Evolutionary conservation across 2,113 vertebrate species (phyloP), one percentile per base, ranked within the genome.

Genomic region (Epinephelus fuscoguttatus): DNA sequence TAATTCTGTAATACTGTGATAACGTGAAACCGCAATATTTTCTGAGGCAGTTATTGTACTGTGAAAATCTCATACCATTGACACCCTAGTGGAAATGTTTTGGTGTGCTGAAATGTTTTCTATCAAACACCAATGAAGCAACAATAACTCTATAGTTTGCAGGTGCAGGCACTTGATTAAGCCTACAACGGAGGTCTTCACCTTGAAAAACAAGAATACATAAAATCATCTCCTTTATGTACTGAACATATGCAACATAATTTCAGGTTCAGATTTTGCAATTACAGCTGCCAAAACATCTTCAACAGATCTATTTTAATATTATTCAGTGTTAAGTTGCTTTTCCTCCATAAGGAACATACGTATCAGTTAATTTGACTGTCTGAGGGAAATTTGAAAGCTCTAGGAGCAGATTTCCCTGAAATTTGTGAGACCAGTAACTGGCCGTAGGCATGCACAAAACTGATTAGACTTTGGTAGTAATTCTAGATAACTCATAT

Each of bases 401-500:
- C 59, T 75, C n/a, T 21, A 19, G 42, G 25, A 11, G 15, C 17
- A 19, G 15, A 25, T 67, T 27, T 50, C 47, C 10, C 5, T 30
- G 7, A 52, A 19, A 52, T 52, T 8, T 52, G 50, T 2, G 19
- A 52, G 4, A 68, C 4, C 15, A 55, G 49, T 40, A 19, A 53
- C 8, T 25, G 8, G 15, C 21, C 21, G 13, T 14, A 18, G n/a
- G 37, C n/a, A 30, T 21, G 17, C 50, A 8, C 27, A 47, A 12
- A 73, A 49, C 23, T 60, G 37, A 60, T 27, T 19, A 27, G 17
- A 55, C 73, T n/a, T n/a, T 56, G 3, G 33, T 21, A 50, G 23
- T 45, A 45, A 56, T 77, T 61, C 15, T 47, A 61, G 21, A 70
- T 69, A 21, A 67, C 33, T 30, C 17, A 21, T 73, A 60, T 15